These are phyloP conservation scores for Microctenopoma steveboyesi DNA, from an alignment of 2,797 vertebrate genomes.

Conservation along the genomic window DNA sequence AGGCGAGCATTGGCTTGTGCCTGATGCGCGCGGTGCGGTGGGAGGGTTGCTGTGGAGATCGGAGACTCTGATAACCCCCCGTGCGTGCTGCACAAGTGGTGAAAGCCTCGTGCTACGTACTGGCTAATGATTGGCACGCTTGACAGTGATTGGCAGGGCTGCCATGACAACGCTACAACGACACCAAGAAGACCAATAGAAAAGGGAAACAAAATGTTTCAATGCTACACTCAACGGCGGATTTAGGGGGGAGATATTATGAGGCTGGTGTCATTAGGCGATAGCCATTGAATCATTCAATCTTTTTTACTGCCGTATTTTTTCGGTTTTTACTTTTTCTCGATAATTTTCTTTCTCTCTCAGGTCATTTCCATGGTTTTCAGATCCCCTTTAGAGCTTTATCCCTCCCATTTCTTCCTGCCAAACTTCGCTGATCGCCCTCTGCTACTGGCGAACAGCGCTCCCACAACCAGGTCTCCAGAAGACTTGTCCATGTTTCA, in stretches of 20 bases:
- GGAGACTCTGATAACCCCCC: slow-evolving; percentile 86
- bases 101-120: slow-evolving; percentile 96
- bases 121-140: slow-evolving; percentile 99
- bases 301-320: slow-evolving; percentile 89
- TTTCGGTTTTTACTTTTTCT: slow-evolving; percentile 85
- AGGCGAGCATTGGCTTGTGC: slow-evolving; percentile 87
- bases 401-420: slow-evolving; percentile 99
- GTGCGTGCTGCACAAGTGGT: slow-evolving; percentile 90
- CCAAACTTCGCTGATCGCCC: slow-evolving; percentile 99
- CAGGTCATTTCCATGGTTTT: slow-evolving; percentile 99
- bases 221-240: slow-evolving; percentile 99
- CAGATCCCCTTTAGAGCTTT: slow-evolving; percentile 99
- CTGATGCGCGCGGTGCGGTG: slow-evolving; percentile 89
- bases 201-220: slow-evolving; percentile 99
- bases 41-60: slow-evolving; percentile 86
- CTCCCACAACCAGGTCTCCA: slow-evolving; percentile 94
- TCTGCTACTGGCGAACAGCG: slow-evolving; percentile 94
- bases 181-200: slow-evolving; percentile 99
- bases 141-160: slow-evolving; percentile 99
- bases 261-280: slow-evolving; percentile 99
- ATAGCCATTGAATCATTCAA: slow-evolving; percentile 98
- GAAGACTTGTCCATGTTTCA: slow-evolving; percentile 99
- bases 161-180: slow-evolving; percentile 99
- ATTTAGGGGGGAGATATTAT: slow-evolving; percentile 99
- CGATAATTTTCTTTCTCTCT: slow-evolving; percentile 90